Evolutionary conservation across 2,113 vertebrate genomes (phyloP).

Genomic region (Romanogobio albipinnatus): DNA sequence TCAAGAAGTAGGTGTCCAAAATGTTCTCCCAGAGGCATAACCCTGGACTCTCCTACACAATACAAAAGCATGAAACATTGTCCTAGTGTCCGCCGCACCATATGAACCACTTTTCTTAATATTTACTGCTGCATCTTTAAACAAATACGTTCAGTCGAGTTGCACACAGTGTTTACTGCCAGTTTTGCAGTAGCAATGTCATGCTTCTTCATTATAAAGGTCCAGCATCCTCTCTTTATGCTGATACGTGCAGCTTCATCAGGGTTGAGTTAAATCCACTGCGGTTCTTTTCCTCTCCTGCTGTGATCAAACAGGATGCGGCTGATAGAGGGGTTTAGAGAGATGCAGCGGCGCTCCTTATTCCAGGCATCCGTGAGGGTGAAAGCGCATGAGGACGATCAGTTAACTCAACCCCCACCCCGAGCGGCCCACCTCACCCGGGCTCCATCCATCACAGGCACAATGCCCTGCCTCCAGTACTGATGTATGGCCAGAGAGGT

Average conservation of each 20-base stretch:
- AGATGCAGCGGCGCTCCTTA: conserved; percentile 1
- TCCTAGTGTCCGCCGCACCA: too few species aligned
- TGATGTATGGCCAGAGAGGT: conserved; percentile 43
- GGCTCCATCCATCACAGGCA: conserved; percentile 33
- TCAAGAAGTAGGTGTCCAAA: too few species aligned
- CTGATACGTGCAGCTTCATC: conserved; percentile 1
- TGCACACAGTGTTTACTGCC: not conserved
- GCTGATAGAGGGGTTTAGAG: conserved; percentile 28
- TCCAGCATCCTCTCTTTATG: not conserved
- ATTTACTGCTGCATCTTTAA: not conserved
- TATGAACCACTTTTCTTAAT: too few species aligned
- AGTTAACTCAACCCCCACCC: not conserved
- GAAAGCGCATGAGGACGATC: not conserved
- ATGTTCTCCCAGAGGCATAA: too few species aligned
- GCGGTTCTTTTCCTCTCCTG: conserved; percentile 25
- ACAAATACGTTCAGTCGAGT: not conserved
- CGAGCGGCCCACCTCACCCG: not conserved
- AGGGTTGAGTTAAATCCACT: conserved; percentile 4
- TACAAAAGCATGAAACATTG: too few species aligned
- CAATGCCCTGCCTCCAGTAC: conserved; percentile 28
- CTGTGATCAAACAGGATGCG: conserved; percentile 21
- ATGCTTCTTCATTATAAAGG: not conserved
- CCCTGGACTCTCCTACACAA: too few species aligned
- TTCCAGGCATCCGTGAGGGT: conserved; percentile 23
- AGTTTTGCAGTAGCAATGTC: not conserved